Base-by-base conservation (phyloP, 2,888 invertebrate genomes). In the Hirtodrosophila alboralis region DNA sequence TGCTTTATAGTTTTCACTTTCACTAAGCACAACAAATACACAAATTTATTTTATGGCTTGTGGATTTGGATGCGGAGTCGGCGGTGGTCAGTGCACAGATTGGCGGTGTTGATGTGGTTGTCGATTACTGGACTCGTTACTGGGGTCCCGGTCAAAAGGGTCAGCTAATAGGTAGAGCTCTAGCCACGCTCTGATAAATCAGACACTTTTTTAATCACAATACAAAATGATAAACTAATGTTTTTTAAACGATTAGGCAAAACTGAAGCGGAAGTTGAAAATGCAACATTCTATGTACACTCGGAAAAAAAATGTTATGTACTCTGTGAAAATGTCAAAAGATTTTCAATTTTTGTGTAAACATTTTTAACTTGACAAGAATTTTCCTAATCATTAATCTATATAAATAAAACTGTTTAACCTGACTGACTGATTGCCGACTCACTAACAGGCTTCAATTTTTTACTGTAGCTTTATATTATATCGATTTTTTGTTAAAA, bases 1-100 rank as follows among this genome's bases (percentile, higher is more conserved):
- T 59, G 9, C 28, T 43, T 31, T 34, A 16, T 36, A 36, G 44
- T 79, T 78, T 81, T 77, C 68, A 84, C 86, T 86, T 86, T 81
- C 81, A 80, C 80, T 68, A 44, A n/a, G n/a, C 28, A 13, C 8
- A 23, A n/a, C n/a, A n/a, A n/a, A n/a, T 27, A 31, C 12, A 44
- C 44, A 49, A 58, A 44, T 48, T n/a, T n/a, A n/a, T n/a, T n/a
- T n/a, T 56, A 37, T 31, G 28, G 51, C 10, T 33, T 41, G 34
- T 31, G 33, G 8, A 38, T 51, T 38, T 12, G 37, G 12, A n/a
- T n/a, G n/a, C 27, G 63, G 48, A 60, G 68, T 66, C 60, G 41
- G 34, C 60, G 43, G 38, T 52, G n/a, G n/a, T n/a, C n/a, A n/a
- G n/a, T n/a, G n/a, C n/a, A n/a, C n/a, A n/a, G n/a, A n/a, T n/a